Base-by-base conservation (phyloP, 2,888 invertebrate genomes). In the Herminia tarsipennalis region DNA sequence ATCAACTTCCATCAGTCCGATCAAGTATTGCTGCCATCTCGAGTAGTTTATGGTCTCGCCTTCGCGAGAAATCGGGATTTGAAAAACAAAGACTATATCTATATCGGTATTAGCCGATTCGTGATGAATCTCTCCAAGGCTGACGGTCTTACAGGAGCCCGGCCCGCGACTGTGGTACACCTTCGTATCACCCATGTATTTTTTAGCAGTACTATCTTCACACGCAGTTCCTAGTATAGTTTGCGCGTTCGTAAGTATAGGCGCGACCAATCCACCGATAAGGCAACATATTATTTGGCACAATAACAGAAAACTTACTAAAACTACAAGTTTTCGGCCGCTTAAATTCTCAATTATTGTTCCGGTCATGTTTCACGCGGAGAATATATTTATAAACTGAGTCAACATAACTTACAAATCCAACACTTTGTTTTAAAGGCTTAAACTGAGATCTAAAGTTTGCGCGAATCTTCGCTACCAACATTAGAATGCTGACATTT, bases 281-380 rank as follows among this genome's bases (percentile, higher is more conserved):
- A 99, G 89, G 82, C 99, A 99, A 88, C 98, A 99, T 60, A 94
- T 92, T 49, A 97, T 73, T 90, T 98, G 98, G 68, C 96, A 95
- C 43, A 97, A 69, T 59, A 99, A 85, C 62, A 99, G 92, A 68
- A 95, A 88, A 33, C 94, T 87, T 21, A 98, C 97, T 71, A 99
- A 93, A 70, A 97, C 93, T 37, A 95, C 94, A 21, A 99, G 92
- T 88, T 99, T 99, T 65, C 95, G 94, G 38, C 98, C 98, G 86
- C 99, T 99, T 47, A 99, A 91, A 85, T 99, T 99, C 91, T 99
- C 99, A 54, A 99, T 94, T 68, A 99, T 98, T 25, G 99, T 98
- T 27, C 99, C 99, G 46, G 95, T 93, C 97, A 97, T 97, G 67
- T 75, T 85, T 49, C 38, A 47, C 43, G 39, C 57, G n/a, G n/a